Percentiles rank a stretch among this genome's conserved stretches.
phyloP scores from a whole-genome alignment of 37 sponge, comb jelly and placozoan genomes.

The Mnemiopsis leidyi region DNA sequence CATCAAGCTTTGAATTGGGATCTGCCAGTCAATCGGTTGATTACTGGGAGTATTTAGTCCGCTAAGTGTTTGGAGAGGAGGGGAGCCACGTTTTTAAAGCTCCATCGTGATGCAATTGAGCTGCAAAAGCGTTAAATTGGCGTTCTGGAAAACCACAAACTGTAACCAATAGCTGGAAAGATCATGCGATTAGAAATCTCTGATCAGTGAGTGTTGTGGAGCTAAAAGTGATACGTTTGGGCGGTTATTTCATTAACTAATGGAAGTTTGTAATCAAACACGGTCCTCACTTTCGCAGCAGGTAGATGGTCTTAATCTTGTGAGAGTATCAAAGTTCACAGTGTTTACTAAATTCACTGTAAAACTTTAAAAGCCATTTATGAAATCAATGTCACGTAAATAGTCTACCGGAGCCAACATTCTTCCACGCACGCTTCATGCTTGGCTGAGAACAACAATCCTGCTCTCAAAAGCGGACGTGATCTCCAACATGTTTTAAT shows the following conservation, averaged over 20 bases:
- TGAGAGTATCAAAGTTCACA: too few relatives aligned
- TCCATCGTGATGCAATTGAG: neutral
- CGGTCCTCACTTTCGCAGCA: too few relatives aligned
- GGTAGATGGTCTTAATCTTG: too few relatives aligned
- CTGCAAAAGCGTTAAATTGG: neutral
- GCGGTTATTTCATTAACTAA: neutral
- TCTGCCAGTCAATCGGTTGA: neutral
- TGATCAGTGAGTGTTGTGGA: too few relatives aligned
- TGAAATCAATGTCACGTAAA: too few relatives aligned
- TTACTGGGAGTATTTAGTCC: neutral
- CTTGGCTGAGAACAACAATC: neutral
- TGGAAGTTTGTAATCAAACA: too few relatives aligned
- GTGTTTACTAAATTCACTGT: too few relatives aligned
- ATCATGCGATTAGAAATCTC: neutral
- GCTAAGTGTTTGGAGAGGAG: neutral
- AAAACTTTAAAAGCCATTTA: too few relatives aligned
- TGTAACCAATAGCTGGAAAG: neutral
- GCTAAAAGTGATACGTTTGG: neutral
- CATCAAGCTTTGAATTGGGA: neutral
- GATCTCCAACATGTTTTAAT: neutral
- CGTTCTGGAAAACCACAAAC: neutral
- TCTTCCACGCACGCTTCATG: neutral
- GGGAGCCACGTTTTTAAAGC: neutral
- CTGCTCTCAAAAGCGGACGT: neutral
- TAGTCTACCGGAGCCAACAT: neutral